These are phyloP conservation scores for Clepsis dumicolana DNA, from an alignment of 2,888 invertebrate genomes.

Conservation along the genomic window DNA sequence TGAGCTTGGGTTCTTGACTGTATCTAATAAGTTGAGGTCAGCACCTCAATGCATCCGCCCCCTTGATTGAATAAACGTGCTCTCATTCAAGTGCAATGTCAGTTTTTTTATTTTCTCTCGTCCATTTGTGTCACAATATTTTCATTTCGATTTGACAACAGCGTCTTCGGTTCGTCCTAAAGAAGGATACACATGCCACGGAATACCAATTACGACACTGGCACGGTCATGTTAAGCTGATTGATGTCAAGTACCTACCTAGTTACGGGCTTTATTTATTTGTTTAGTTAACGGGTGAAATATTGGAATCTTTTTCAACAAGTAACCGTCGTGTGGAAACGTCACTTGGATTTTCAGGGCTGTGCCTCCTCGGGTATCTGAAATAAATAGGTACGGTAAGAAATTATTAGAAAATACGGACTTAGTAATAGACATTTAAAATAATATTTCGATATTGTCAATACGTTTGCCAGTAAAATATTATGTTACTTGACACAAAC, in stretches of 20 bases:
- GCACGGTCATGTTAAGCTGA: conserved; percentile 3
- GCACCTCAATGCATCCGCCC: conserved; percentile 63
- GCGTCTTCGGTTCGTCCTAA: conserved; percentile 11
- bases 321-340: neutral
- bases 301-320: neutral
- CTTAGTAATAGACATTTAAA: too few species aligned
- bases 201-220: neutral
- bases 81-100: conserved; percentile 44
- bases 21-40: conserved; percentile 52
- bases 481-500: too few species aligned
- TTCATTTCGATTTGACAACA: conserved; percentile 47
- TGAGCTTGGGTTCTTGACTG: conserved; percentile 23
- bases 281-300: neutral
- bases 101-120: conserved; percentile 32
- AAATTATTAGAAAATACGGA: too few species aligned
- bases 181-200: neutral
- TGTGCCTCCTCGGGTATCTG: too few species aligned
- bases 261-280: conserved; percentile 4
- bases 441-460: too few species aligned
- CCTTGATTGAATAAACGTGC: conserved; percentile 74
- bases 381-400: too few species aligned
- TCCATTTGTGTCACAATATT: conserved; percentile 41
- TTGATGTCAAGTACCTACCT: neutral
- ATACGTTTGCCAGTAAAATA: too few species aligned
- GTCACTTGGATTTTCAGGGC: neutral